phyloP scores from a whole-genome alignment of 1,140 invertebrate genomes.

The Euglossa dilemma region DNA sequence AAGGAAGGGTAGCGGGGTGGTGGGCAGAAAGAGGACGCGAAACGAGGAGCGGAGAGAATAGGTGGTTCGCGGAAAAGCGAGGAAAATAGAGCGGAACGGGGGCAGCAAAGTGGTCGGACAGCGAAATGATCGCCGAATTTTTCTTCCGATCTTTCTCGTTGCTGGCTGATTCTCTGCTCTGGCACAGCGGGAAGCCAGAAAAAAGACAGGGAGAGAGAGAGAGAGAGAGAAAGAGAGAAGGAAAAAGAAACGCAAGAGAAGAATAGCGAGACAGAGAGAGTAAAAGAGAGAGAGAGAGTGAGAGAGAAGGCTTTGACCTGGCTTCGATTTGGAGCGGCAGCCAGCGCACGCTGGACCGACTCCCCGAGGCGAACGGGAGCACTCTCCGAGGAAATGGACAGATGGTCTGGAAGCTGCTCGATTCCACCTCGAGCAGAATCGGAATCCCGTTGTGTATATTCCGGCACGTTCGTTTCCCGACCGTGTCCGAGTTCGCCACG shows the following conservation, averaged over 20 bases:
- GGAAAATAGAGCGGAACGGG: background rate
- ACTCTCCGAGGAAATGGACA: conserved; percentile 70
- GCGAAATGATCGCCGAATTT: conserved; percentile 56
- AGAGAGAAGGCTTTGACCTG: conserved; percentile 31
- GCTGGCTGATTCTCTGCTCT: background rate
- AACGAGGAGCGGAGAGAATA: background rate
- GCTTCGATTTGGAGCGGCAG: conserved; percentile 59
- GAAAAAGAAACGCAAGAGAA: background rate
- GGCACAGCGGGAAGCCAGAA: background rate
- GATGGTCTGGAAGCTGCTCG: conserved; percentile 68
- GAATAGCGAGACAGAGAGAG: background rate
- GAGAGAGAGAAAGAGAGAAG: background rate
- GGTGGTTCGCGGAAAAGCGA: background rate
- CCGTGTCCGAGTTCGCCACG: conserved; percentile 26
- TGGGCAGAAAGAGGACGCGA: background rate
- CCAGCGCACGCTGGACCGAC: conserved; percentile 24
- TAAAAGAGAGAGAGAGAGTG: conserved; percentile 6
- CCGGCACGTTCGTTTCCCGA: conserved; percentile 54
- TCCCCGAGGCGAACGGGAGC: conserved; percentile 66
- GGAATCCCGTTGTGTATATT: conserved; percentile 62
- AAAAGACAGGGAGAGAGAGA: background rate
- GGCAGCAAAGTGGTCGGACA: conserved; percentile 12
- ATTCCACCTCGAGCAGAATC: conserved; percentile 69
- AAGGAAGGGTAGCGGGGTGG: too few relatives aligned
- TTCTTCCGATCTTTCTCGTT: conserved; percentile 12